These are phyloP conservation scores for Lepus europaeus DNA, from an alignment of 2,113 vertebrate species.

Conservation along the genomic window DNA sequence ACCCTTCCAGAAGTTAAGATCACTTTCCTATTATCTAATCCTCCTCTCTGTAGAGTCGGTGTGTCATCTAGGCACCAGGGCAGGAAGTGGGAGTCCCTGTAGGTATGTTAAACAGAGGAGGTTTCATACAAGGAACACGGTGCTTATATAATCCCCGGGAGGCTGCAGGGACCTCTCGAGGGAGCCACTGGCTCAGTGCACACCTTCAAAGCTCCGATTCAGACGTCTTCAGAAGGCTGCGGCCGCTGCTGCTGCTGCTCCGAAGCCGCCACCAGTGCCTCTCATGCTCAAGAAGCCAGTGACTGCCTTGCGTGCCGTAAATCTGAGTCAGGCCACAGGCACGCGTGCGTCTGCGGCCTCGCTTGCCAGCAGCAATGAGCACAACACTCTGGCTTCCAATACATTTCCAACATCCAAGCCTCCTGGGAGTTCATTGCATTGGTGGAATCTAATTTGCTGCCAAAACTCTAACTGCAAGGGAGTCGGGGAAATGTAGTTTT, in stretches of 20 bases:
- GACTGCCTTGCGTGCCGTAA: neutral
- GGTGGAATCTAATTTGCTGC: conserved; percentile 10
- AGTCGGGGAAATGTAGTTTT: neutral
- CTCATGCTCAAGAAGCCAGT: neutral
- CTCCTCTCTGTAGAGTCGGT: neutral
- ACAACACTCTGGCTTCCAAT: neutral
- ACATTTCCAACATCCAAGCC: neutral
- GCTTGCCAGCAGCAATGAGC: conserved; percentile 24
- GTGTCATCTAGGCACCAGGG: neutral
- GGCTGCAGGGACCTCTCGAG: neutral
- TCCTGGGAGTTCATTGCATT: conserved; percentile 6
- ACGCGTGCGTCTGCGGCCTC: neutral
- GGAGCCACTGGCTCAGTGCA: neutral
- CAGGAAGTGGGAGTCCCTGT: neutral
- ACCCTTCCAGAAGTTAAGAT: neutral
- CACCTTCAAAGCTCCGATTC: neutral
- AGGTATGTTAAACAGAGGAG: neutral
- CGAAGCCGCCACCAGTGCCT: neutral
- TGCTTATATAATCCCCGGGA: neutral
- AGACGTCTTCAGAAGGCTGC: neutral
- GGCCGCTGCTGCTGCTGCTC: neutral
- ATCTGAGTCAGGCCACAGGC: conserved; percentile 53
- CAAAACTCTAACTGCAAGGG: conserved; percentile 5
- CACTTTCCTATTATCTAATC: neutral
- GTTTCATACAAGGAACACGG: neutral